Evolutionary conservation across 1,140 invertebrate species (phyloP), one percentile per base, ranked within the genome.

Genomic region (Cydia amplana): DNA sequence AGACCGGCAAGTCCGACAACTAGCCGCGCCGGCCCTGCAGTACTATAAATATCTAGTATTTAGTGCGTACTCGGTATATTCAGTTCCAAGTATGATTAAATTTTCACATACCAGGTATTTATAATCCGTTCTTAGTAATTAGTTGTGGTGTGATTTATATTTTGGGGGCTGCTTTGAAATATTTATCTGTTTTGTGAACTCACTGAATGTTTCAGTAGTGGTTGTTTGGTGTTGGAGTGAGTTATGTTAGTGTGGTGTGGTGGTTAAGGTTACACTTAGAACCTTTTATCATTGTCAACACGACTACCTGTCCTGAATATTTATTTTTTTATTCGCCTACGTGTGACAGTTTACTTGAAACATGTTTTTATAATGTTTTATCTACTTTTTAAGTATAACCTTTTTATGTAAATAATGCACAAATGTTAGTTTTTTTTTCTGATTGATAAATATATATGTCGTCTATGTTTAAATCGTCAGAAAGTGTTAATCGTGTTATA

Each of bases 31-130:
- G 65, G 65, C 14, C 63, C 67, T 76, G 75, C 75, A 76, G 75
- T 79, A 55, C 73, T 55, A 79, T 79, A 79, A 78, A 78, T 75
- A 78, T 65, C 49, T 36, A 70, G 28, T 70, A 70, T 70, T 70
- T 70, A 70, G 65, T 70, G 65, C 65, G 65, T 70, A 70, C 65
- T 70, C 65, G 36, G 65, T 70, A 70, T 60, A 60, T 60, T 60
- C 65, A 36, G 65, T 70, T 70, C 16, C 65, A 36, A 70, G 65
- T 70, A 36, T 65, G 28, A 70, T 70, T 70, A 70, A 70, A 70
- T 36, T 70, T 70, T 36, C 65, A 70, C 28, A 70, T 36, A 70
- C n/a, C 65, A 36, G 65, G 65, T 70, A 70, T 70, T 70, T 70
- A 70, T 70, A 70, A n/a, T 40, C 25, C 55, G 65, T 36, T 70